Evolutionary conservation across 2,797 vertebrate genomes (phyloP).

Genomic region (Uromys caudimaculatus): DNA sequence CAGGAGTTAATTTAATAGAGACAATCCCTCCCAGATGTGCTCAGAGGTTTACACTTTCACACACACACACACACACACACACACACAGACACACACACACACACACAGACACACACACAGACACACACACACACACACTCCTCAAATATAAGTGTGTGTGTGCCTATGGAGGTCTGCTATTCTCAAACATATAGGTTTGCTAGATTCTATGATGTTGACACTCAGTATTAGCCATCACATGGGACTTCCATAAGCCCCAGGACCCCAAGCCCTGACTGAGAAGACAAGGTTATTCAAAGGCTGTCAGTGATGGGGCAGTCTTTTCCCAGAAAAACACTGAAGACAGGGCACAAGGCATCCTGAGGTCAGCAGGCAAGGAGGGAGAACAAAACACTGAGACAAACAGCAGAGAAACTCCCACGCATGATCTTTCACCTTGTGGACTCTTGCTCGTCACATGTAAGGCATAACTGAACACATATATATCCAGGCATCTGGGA

Average conservation of each 20-base stretch:
- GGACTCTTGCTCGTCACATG: neutral
- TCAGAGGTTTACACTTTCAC: neutral
- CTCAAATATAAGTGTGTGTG: no score
- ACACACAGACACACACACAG: no score
- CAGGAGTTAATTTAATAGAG: neutral
- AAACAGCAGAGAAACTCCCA: neutral
- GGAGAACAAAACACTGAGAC: neutral
- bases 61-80: no score
- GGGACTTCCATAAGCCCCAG: neutral
- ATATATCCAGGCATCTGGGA: neutral
- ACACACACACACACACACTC: no score
- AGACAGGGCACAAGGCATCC: neutral
- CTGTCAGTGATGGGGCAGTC: neutral
- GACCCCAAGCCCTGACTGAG: neutral
- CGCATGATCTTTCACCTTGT: neutral
- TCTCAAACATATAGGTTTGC: no score
- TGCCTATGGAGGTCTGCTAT: no score
- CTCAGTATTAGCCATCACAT: neutral
- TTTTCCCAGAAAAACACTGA: neutral
- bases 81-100: no score
- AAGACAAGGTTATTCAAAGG: neutral
- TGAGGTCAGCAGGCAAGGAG: neutral
- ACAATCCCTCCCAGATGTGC: neutral
- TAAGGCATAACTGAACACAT: neutral
- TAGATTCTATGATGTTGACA: neutral